Evolutionary conservation across 2,113 vertebrate genomes (phyloP), one percentile per base, ranked within the genome.

Genomic region (Halcyon malimbica): DNA sequence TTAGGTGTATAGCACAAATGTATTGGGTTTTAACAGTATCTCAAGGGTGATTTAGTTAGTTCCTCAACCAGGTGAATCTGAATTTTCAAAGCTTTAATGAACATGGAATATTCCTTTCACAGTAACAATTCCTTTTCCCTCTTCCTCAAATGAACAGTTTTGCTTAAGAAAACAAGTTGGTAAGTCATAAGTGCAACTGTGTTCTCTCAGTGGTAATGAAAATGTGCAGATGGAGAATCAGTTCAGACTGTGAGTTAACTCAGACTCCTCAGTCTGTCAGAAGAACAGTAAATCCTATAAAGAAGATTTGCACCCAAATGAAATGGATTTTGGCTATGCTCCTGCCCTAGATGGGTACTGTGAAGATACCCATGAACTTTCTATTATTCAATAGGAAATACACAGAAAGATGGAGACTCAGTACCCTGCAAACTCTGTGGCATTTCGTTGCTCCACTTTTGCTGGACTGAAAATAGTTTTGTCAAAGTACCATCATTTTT

Each of bases 251-350:
- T 76, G 59, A 89, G 62, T 84, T 90, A 92, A 87, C 2, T 2
- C 69, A 94, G 64, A 53, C 41, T 83, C 42, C 59, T 80, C 83
- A 70, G 69, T 64, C 77, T 82, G 80, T 82, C 51, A 91, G 51
- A 83, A 94, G 84, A 87, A 86, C 68, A 94, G 68, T 81, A 93
- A 97, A 96, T 94, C 85, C 84, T 57, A 25, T 83, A 70, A 19
- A 83, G 93, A 92, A 95, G 85, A 91, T 93, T 87, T 94, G 46
- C 6, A 54, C 82, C 71, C 64, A 84, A 62, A 85, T 37, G 33
- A 93, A 95, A 90, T 56, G 63, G 77, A 91, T 94, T 95, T 96
- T 80, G 89, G 74, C 37, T 89, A 24, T 69, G 53, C 24, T 89
- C 2, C 42, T 94, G 56, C 59, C 42, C 63, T 90, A 57, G 81